Conservation (phyloP, 2,888 invertebrate genomes). For the Zhuqinia jingwanae region DNA sequence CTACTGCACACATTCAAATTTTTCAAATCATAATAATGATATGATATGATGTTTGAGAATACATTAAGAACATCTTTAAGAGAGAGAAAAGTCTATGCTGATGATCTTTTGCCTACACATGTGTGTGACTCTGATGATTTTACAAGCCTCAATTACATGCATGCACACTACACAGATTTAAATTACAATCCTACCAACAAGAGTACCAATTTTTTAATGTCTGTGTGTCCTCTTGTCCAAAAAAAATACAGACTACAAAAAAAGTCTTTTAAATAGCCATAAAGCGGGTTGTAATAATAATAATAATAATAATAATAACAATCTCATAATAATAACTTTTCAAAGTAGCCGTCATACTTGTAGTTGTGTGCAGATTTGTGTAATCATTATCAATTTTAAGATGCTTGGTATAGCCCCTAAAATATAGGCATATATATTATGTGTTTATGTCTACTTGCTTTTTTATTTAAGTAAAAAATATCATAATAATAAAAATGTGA, state of each 20-base stretch:
- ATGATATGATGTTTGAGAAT: background rate
- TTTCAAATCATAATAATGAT: background rate
- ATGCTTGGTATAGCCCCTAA: background rate
- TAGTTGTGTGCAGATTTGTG: background rate
- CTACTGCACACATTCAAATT: too few species aligned
- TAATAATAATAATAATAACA: too few species aligned
- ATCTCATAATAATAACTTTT: too few species aligned
- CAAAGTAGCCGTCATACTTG: constrained; percentile 8
- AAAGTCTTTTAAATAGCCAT: background rate
- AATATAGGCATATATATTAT: background rate
- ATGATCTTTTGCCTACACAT: background rate
- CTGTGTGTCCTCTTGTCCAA: constrained; percentile 20
- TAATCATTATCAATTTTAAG: background rate
- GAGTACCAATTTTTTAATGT: background rate
- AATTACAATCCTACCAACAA: too few species aligned
- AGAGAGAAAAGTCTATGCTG: too few species aligned
- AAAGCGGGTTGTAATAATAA: background rate
- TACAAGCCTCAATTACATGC: constrained; percentile 7
- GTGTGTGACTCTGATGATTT: constrained; percentile 8
- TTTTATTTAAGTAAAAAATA: too few species aligned
- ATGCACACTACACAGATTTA: constrained; percentile 13
- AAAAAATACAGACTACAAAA: background rate
- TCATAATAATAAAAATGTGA: too few species aligned
- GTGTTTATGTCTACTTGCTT: too few species aligned
- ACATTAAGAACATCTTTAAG: constrained; percentile 15